Evolutionary conservation across 2,888 invertebrate genomes (phyloP).

Genomic region (Polia nebulosa): DNA sequence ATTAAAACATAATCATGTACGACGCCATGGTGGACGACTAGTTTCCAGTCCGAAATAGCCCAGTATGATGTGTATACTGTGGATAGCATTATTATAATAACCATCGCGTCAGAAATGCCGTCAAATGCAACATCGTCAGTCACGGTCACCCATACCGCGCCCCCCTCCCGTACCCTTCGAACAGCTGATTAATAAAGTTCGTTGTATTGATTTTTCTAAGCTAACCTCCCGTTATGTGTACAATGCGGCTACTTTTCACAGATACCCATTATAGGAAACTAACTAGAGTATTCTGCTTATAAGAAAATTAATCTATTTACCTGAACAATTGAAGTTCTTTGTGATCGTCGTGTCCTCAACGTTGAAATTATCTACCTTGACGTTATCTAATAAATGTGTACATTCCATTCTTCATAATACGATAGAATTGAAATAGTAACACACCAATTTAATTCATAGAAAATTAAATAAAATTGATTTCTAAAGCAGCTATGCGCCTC

Average conservation of each 20-base stretch:
- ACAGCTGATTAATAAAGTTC: constrained; percentile 90
- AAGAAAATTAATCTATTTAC: constrained; percentile 82
- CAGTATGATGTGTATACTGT: constrained; percentile 58
- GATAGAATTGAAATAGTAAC: constrained; percentile 71
- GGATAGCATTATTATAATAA: constrained; percentile 71
- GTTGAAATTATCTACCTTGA: constrained; percentile 90
- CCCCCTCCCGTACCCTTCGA: constrained; percentile 81
- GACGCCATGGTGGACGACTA: constrained; percentile 40
- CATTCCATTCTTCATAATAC: constrained; percentile 92
- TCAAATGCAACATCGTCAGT: constrained; percentile 78
- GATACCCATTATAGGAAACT: constrained; percentile 40
- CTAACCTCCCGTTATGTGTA: constrained; percentile 81
- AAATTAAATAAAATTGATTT: constrained; percentile 72
- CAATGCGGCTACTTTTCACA: constrained; percentile 65
- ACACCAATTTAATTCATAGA: constrained; percentile 77
- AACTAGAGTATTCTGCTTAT: constrained; percentile 61
- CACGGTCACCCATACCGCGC: constrained; percentile 86
- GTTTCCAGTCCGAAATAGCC: constrained; percentile 67
- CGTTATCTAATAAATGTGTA: constrained; percentile 93
- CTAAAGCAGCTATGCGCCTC: constrained; percentile 65
- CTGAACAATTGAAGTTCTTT: constrained; percentile 93
- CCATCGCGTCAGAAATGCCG: constrained; percentile 80
- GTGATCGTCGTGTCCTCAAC: constrained; percentile 89
- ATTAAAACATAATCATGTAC: constrained; percentile 33
- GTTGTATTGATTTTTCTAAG: constrained; percentile 89